Evolutionary conservation across 2,797 vertebrate genomes (phyloP), one percentile per base, ranked within the genome.

Genomic region (Novumbra hubbsi): DNA sequence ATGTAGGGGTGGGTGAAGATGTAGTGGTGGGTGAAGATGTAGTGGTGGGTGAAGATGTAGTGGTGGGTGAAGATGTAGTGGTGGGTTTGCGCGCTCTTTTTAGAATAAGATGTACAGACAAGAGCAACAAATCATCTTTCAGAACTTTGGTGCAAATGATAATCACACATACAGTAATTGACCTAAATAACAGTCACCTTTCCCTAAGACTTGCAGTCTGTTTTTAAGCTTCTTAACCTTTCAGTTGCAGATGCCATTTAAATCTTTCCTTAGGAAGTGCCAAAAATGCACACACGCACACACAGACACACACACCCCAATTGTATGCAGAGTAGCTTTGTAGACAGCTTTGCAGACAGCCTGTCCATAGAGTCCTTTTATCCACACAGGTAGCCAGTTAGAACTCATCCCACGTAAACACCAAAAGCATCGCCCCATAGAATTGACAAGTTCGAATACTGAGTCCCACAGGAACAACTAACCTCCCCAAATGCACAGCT

Each of bases 101-200:
- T 71, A 50, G 55, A 82, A 68, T 76, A 72, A 69, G 67, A 57
- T 27, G 49, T 57, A 60, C 69, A 63, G 66, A 72, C 32, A 73
- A 32, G 48, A 34, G 66, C 60, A 24, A 24, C 38, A n/a, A 27
- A 45, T 73, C 16, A 41, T 14, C n/a, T 30, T 57, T 68, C 30
- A 14, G 63, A 57, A n/a, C 30, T 68, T 19, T 55, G 64, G 30
- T 2, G 16, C 66, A 15, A 55, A 55, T 41, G 6, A 67, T 60
- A 28, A 24, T 68, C n/a, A 21, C 1, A 49, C 9, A 27, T 63
- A 45, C 41, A 45, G 41, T 8, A 49, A 70, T 1, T 1, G 27
- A 28, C 50, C 27, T 28, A 48, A 48, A 30, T 19, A 69, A 69
- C 30, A n/a, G 21, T 57, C 15, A 24, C 48, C 14, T 38, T 52